phyloP scores from a whole-genome alignment of 2,797 vertebrate species.

The Mareca strepera region DNA sequence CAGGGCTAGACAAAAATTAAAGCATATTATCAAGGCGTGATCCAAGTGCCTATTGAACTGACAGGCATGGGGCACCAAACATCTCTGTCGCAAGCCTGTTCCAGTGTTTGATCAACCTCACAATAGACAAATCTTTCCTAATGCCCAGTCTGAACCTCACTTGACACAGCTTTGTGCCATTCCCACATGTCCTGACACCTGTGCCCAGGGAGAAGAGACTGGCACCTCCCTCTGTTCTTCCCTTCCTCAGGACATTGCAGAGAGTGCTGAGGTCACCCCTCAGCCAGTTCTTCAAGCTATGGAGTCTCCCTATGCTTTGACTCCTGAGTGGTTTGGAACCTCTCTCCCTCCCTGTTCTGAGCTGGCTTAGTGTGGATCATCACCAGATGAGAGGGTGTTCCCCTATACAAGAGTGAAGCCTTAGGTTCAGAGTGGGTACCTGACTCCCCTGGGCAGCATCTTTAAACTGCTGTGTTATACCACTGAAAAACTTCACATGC shows the following conservation, averaged over 20 bases:
- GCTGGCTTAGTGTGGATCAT: accelerated
- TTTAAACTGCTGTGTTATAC: neutral
- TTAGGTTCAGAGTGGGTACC: neutral
- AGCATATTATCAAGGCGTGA: neutral
- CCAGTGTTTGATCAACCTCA: neutral
- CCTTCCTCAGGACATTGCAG: neutral
- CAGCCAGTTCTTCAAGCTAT: neutral
- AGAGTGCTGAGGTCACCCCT: neutral
- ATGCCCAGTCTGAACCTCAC: neutral
- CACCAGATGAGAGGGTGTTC: accelerated
- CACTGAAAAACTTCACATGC: neutral
- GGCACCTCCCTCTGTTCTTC: neutral
- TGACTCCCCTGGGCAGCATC: neutral
- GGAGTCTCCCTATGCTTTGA: neutral
- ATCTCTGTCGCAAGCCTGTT: neutral
- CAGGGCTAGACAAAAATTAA: neutral
- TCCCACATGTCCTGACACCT: neutral
- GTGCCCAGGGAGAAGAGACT: neutral
- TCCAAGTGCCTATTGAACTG: no score
- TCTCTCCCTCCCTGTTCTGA: accelerated
- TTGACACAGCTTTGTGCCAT: neutral
- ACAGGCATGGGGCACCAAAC: neutral
- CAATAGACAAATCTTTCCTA: neutral
- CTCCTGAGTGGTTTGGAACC: neutral
- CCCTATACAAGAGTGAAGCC: neutral